Base-by-base conservation (phyloP, 2,888 invertebrate genomes). In the Uloborus plumipes region DNA sequence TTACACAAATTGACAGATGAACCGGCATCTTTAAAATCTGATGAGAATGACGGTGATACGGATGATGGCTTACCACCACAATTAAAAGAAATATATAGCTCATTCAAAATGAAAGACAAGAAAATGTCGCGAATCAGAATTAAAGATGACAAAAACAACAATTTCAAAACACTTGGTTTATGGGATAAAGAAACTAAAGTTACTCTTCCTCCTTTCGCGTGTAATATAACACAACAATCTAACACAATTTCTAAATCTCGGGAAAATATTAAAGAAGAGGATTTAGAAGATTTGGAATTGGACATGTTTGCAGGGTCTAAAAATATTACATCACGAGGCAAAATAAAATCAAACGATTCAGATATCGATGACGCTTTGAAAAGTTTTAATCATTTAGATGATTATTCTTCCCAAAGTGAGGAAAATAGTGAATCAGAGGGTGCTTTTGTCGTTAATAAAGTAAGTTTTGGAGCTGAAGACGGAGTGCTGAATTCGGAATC, bases 131-230 rank as follows among this genome's bases (percentile, higher is more conserved):
- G 83, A 15, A 77, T 76, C 7, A 65, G 67, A 20, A 83, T 83
- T 16, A 77, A 77, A 26, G 83, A 77, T 16, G 77, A 83, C 58
- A 76, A 83, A 55, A 73, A 72, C 14, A 72, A 72, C 67, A 76
- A 71, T 76, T 82, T 82, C 47, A 83, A 83, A 50, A 72, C 66
- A 3, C 20, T 83, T 49, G 83, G 83, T 55, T 73, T 83, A 7
- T 83, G 83, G 83, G 83, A 83, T 39, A 73, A 66, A n/a, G 83
- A 83, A 55, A 66, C 76, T 39, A 83, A 83, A 83, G 83, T 83
- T 15, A 83, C 83, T 15, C 51, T 83, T 26, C 83, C 83, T 6
- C 77, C 76, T 16, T 83, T 83, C 49, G 58, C 18, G 31, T 14
- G 14, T 26, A 49, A 31, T 20, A 20, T 31, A 47, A 15, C 22